A percentile compares a stretch with the other conserved stretches of the same genome.
phyloP scores from a whole-genome alignment of 2,797 vertebrate genomes.

The Notolabrus celidotus region DNA sequence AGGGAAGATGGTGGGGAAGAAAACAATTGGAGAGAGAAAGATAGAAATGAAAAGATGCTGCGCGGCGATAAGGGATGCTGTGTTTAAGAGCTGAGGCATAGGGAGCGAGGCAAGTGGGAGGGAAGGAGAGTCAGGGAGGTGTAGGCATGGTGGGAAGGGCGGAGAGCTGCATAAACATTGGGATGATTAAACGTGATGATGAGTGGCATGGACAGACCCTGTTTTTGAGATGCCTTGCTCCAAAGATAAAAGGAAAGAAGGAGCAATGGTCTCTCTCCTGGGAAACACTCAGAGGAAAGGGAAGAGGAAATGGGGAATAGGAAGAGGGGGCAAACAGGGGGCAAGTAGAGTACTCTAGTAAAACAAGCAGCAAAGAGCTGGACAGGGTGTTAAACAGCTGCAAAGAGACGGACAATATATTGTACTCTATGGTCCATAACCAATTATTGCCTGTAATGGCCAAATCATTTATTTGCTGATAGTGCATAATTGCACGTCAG shows the following conservation, averaged over 20 bases:
- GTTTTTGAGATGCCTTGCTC: constrained; percentile 74
- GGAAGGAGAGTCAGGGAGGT: constrained; percentile 40
- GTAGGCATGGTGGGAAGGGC: constrained; percentile 46
- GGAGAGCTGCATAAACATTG: constrained; percentile 70
- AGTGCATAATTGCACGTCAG: constrained; percentile 73
- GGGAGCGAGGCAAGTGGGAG: constrained; percentile 28
- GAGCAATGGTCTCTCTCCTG: constrained; percentile 51
- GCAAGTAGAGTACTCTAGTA: constrained; percentile 46
- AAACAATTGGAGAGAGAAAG: constrained; percentile 44
- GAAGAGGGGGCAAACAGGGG: constrained; percentile 65
- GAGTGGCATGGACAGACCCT: constrained; percentile 67
- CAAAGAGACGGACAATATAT: constrained; percentile 56
- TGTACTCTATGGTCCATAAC: constrained; percentile 67
- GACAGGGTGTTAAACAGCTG: constrained; percentile 47
- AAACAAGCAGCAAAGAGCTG: constrained; percentile 32
- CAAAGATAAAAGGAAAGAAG: constrained; percentile 70
- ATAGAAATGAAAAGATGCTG: constrained; percentile 58
- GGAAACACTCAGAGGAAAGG: constrained; percentile 61
- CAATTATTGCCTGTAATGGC: constrained; percentile 76
- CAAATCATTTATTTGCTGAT: constrained; percentile 81
- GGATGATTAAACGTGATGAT: constrained; percentile 74
- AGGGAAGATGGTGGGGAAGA: constrained; percentile 38
- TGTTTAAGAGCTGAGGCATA: constrained; percentile 28
- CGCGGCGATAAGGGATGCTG: constrained; percentile 46
- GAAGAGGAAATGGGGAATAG: constrained; percentile 51